A percentile compares a stretch with the other conserved stretches of the same genome.
Conservation (phyloP, 2,797 vertebrate species). For the Lophius americanus region DNA sequence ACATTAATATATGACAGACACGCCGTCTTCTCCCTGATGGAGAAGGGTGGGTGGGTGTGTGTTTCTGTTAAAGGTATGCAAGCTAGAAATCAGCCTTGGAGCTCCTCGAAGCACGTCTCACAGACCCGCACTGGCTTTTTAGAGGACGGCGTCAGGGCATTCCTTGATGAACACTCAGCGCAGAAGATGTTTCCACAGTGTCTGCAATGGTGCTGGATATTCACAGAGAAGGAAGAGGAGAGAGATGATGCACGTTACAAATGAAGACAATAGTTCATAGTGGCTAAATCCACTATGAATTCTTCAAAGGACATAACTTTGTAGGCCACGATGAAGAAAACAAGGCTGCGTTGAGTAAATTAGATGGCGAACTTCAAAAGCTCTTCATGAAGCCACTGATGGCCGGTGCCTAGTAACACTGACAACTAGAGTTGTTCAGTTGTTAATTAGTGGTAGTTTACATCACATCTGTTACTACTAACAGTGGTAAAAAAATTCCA, state of each 20-base stretch:
- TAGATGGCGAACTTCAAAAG: too few relatives aligned
- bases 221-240: slow-evolving; percentile 8
- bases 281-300: too few relatives aligned
- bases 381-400: too few relatives aligned
- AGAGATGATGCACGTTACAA: not conserved
- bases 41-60: slow-evolving; percentile 14
- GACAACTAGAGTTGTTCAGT: too few relatives aligned
- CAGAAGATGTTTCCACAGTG: slow-evolving; percentile 99
- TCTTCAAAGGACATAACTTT: too few relatives aligned
- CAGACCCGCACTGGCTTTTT: slow-evolving; percentile 98
- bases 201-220: slow-evolving; percentile 94
- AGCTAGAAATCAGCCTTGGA: slow-evolving; percentile 86
- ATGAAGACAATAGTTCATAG: not conserved
- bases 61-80: not conserved
- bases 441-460: too few relatives aligned
- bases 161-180: slow-evolving; percentile 92
- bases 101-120: slow-evolving; percentile 92
- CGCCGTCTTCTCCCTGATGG: slow-evolving; percentile 45
- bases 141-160: slow-evolving; percentile 94
- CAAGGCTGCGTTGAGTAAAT: too few relatives aligned
- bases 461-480: too few relatives aligned
- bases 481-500: too few relatives aligned
- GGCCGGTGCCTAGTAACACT: too few relatives aligned
- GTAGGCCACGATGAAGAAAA: too few relatives aligned
- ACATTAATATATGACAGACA: slow-evolving; percentile 81